Evolutionary conservation across 64 coral and sea anemone genomes (phyloP).

Genomic region (Hydrozoanthus tunicans): DNA sequence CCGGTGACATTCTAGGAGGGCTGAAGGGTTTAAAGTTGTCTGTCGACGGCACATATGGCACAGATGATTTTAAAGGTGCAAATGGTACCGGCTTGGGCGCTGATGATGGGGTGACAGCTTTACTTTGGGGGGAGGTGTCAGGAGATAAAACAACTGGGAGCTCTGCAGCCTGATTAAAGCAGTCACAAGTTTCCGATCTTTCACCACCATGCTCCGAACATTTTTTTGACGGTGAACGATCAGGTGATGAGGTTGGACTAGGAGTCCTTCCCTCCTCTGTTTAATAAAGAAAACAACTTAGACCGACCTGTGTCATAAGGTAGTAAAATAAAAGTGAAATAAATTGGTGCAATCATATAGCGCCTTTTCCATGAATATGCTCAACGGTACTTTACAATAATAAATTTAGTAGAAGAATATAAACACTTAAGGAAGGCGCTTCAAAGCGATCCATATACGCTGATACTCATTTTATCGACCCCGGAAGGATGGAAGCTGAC

Average conservation of each 20-base stretch:
- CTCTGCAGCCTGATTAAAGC: neutral
- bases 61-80: constrained; percentile 46
- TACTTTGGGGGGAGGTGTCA: constrained; percentile 10
- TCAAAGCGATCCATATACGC: too few relatives aligned
- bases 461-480: too few relatives aligned
- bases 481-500: too few relatives aligned
- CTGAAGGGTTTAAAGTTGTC: constrained; percentile 55
- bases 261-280: constrained; percentile 61
- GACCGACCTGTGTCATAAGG: neutral
- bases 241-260: constrained; percentile 45
- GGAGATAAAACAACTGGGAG: constrained; percentile 18
- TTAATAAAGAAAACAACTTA: neutral
- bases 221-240: constrained; percentile 40
- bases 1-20: constrained; percentile 58
- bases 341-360: too few relatives aligned
- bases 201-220: neutral
- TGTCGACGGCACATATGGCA: constrained; percentile 50
- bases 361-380: too few relatives aligned
- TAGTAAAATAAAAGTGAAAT: too few relatives aligned
- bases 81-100: constrained; percentile 68
- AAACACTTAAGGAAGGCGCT: too few relatives aligned
- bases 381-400: too few relatives aligned
- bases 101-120: constrained; percentile 1
- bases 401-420: too few relatives aligned
- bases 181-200: constrained; percentile 29